phyloP scores from a whole-genome alignment of 1,140 invertebrate species.

The Anagrus nilaparvatae region DNA sequence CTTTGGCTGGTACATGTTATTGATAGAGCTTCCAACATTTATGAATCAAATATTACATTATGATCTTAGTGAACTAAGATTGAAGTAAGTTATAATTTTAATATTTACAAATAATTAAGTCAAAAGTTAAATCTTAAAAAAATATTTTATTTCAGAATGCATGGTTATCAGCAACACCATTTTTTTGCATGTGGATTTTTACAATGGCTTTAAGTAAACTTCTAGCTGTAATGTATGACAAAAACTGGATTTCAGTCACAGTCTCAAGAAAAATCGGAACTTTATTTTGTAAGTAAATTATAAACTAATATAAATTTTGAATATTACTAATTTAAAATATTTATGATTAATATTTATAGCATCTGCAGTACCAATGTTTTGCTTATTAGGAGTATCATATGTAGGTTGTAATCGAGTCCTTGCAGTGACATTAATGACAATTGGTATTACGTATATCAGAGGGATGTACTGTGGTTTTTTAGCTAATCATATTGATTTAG shows the following conservation, averaged over 20 bases:
- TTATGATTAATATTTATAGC: conserved; percentile 37
- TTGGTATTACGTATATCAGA: conserved; percentile 66
- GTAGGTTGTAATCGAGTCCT: conserved; percentile 53
- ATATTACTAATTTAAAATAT: neutral
- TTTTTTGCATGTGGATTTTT: conserved; percentile 66
- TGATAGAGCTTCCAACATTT: conserved; percentile 86
- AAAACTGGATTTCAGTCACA: conserved; percentile 53
- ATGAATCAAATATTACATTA: conserved; percentile 86
- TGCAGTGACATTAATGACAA: conserved; percentile 65
- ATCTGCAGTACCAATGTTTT: conserved; percentile 54
- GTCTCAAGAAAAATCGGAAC: conserved; percentile 60
- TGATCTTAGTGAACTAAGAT: conserved; percentile 51
- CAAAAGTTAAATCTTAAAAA: too few species aligned
- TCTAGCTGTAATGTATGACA: conserved; percentile 51
- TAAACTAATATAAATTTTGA: neutral
- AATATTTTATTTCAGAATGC: conserved; percentile 54
- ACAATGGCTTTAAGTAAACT: conserved; percentile 57
- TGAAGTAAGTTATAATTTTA: too few species aligned
- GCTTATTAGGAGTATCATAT: conserved; percentile 59
- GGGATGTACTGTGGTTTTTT: conserved; percentile 81
- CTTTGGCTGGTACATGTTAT: conserved; percentile 90
- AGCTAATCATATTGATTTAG: conserved; percentile 85
- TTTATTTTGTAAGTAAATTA: conserved; percentile 45
- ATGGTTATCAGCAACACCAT: conserved; percentile 59
- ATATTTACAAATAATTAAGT: too few species aligned